Evolutionary conservation across 2,113 vertebrate species (phyloP), one percentile per base, ranked within the genome.

Genomic region (Gallinago undulata): DNA sequence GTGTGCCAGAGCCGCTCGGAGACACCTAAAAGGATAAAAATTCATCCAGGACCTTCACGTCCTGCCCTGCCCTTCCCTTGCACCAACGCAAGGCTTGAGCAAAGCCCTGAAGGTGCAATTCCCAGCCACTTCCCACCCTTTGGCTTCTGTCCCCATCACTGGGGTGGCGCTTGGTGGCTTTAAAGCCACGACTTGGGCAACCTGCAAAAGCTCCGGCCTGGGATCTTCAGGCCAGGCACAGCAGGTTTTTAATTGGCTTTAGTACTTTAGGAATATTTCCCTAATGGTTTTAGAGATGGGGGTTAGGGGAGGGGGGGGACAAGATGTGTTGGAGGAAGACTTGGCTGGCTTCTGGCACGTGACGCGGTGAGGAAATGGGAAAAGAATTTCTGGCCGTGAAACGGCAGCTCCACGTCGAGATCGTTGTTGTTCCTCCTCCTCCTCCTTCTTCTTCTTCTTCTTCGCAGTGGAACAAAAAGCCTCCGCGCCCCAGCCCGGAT

Each of bases 331-430:
- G 72, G 72, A 51, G 80, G 95, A 94, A 95, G 81, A 78, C 50
- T 96, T 67, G 55, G 92, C 93, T 94, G 88, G 77, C 96, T 90
- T 35, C 90, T 76, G 90, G 91, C 97, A 96, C 94, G 94, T 97
- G 97, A 97, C 67, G 60, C n/a, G 63, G 87, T 98, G 97, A 98
- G 96, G 97, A 98, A 98, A 97, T 89, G 89, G 96, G 95, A 96
- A 97, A 98, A 96, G 97, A 98, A 98, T 98, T 98, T 97, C 96
- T 98, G 97, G 96, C 96, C 94, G 94, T 94, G 97, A 98, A 98
- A 95, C 82, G 92, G 96, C 97, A 97, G 97, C 94, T 98, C 96
- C 96, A 97, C 96, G 92, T 97, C 39, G 85, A 95, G 96, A 96
- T 93, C 88, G 86, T 96, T 97, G 10, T 11, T 39, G 10, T 10